Evolutionary conservation across 2,888 invertebrate species (phyloP), one percentile per base, ranked within the genome.

Genomic region (Nomada ferruginata): DNA sequence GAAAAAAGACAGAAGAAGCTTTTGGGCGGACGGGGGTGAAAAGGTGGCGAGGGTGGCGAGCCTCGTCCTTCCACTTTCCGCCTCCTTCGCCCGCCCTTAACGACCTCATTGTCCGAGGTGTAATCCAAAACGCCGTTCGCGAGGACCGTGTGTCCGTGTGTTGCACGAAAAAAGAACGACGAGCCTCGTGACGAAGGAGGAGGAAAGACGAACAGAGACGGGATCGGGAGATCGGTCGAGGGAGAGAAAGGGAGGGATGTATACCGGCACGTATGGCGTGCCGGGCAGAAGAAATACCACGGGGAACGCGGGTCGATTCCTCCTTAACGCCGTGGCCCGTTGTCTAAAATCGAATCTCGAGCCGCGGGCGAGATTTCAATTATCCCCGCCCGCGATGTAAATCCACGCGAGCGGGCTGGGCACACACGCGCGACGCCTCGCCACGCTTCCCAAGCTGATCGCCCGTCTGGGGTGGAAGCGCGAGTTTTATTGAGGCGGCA

Each of bases 41-140:
- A 44, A 57, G 47, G 47, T 63, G 68, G 73, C 55, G 61, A 76
- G 82, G 60, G 71, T 59, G 69, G 72, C 65, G 70, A 63, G 29
- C 69, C 66, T 63, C 76, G 68, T 60, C 74, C 72, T 57, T 73
- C 78, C 64, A 52, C 74, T 75, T 57, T 73, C 78, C 64, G 47
- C 44, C 75, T 70, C 74, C 59, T 77, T 79, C 70, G 79, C 72
- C 70, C 64, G 87, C 76, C 85, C 89, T 87, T 91, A 92, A 91
- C 89, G 89, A 91, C 69, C 91, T 89, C 85, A 92, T 92, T 92
- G 91, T 92, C 84, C 88, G 75, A 91, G 90, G 90, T 91, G 92
- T 92, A 92, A 92, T 90, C 88, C 89, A 89, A 92, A 91, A 92
- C 92, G 92, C 82, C 81, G 85, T 86, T 74, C 77, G 79, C 85